Base-by-base conservation (phyloP, 2,113 vertebrate species). In the Dolichallabes microphthalmus region DNA sequence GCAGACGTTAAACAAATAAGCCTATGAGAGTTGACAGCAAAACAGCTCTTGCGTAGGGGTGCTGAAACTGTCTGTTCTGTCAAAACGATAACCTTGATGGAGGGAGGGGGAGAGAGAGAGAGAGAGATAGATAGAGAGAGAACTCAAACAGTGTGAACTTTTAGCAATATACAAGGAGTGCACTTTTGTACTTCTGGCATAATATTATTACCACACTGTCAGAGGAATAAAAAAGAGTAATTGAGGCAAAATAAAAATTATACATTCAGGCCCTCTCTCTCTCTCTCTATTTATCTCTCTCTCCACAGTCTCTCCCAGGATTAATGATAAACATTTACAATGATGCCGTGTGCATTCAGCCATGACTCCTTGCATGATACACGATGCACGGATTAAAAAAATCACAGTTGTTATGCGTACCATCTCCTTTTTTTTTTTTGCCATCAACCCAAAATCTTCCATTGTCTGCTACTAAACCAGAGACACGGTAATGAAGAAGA, bases 71-170 rank as follows among this genome's bases (percentile, higher is more conserved):
- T 84, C 88, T 82, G 77, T 52, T 87, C 61, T 64, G 45, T 89
- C 86, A 87, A 86, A 82, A 86, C 74, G 82, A 86, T 89, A 86
- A 88, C 84, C 82, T 82, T 89, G 81, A 82, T 39, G 78, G 74
- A 78, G 82, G 73, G 30, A 69, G 45, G 39, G 35, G n/a, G 85
- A 73, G 82, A 61, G 55, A 61, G 75, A 15, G 12, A 63, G 84
- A 82, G 82, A 80, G 66, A 61, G 39, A n/a, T n/a, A n/a, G n/a
- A n/a, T n/a, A 32, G 64, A 53, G 53, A 68, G 11, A 68, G 32
- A 73, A 14, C 35, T 45, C 22, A 20, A 10, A 71, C 68, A 71
- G 20, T 50, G 20, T 2, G 45, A 73, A 71, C 8, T 39, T 71
- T 69, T 32, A 69, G 30, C 6, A 35, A 69, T 69, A 32, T 15